Percentiles rank a stretch among this genome's conserved stretches.
Conservation (phyloP, 1,140 invertebrate species). For the Formica exsecta region DNA sequence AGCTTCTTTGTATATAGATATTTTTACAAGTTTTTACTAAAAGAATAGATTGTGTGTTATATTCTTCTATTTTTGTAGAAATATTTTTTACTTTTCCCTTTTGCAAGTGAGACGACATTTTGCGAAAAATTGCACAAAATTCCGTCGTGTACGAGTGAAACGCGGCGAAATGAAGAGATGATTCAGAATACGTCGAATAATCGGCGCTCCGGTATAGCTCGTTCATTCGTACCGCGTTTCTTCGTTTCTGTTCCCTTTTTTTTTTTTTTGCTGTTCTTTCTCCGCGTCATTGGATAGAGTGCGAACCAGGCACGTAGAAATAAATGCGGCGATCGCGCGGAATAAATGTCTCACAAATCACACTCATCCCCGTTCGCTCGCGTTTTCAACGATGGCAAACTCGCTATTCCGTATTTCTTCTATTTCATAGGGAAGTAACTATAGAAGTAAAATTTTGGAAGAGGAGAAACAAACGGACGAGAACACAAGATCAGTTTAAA, state of each 20-base stretch:
- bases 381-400: slow-evolving; percentile 61
- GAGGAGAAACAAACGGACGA: background rate
- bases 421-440: background rate
- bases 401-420: slow-evolving; percentile 44
- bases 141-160: slow-evolving; percentile 24
- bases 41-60: background rate
- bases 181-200: slow-evolving; percentile 52
- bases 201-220: slow-evolving; percentile 13
- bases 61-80: slow-evolving; percentile 21
- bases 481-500: background rate
- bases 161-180: slow-evolving; percentile 50
- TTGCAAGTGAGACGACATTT: slow-evolving; percentile 41
- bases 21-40: slow-evolving; percentile 1
- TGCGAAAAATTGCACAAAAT: slow-evolving; percentile 7
- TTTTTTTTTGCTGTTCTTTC: slow-evolving; percentile 25
- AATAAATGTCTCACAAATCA: slow-evolving; percentile 70
- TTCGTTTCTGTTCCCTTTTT: slow-evolving; percentile 29
- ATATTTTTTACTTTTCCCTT: slow-evolving; percentile 21
- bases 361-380: slow-evolving; percentile 40
- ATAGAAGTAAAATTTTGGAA: background rate
- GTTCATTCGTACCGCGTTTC: slow-evolving; percentile 23
- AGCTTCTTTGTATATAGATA: background rate
- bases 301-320: slow-evolving; percentile 40
- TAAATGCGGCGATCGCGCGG: slow-evolving; percentile 66
- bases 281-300: slow-evolving; percentile 8